These are phyloP conservation scores for Montipora sp. DNA, from an alignment of 64 coral and sea anemone species.

Conservation along the genomic window DNA sequence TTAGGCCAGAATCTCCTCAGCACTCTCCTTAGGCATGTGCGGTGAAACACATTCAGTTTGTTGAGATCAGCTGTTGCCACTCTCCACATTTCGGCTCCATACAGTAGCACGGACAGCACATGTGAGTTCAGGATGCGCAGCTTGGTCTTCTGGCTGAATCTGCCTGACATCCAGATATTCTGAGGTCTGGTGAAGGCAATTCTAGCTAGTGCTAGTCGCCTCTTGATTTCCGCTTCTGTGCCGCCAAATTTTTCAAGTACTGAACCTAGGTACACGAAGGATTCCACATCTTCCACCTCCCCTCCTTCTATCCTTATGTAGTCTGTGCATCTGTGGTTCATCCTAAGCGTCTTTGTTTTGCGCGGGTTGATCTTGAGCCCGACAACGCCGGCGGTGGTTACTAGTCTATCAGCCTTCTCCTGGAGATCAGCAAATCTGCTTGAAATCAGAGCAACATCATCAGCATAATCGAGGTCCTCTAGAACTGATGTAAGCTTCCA, in stretches of 20 bases:
- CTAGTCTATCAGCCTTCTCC: conserved; percentile 33
- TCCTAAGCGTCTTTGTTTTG: conserved; percentile 20
- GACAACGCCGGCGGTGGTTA: conserved; percentile 2
- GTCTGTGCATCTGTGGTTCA: conserved; percentile 11
- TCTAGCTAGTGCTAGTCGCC: conserved; percentile 32
- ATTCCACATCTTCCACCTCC: background rate
- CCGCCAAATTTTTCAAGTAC: background rate
- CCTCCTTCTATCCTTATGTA: background rate
- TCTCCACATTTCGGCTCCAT: conserved; percentile 49
- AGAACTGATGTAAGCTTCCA: too few relatives aligned
- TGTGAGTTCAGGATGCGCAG: conserved; percentile 26
- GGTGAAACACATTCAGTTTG: conserved; percentile 24
- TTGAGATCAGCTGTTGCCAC: conserved; percentile 3
- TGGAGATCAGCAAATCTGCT: conserved; percentile 25
- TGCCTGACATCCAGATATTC: conserved; percentile 9
- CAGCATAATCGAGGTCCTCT: background rate
- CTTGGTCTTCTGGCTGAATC: conserved; percentile 21
- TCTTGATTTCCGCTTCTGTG: conserved; percentile 31
- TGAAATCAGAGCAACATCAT: conserved; percentile 35
- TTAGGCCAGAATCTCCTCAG: conserved; percentile 46
- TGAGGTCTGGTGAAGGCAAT: background rate
- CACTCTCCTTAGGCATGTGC: conserved; percentile 10
- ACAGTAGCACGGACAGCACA: conserved; percentile 22
- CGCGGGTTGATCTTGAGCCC: conserved; percentile 31
- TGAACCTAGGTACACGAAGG: background rate